Base-by-base conservation (phyloP, 2,113 vertebrate species). In the Dicaeum eximium region DNA sequence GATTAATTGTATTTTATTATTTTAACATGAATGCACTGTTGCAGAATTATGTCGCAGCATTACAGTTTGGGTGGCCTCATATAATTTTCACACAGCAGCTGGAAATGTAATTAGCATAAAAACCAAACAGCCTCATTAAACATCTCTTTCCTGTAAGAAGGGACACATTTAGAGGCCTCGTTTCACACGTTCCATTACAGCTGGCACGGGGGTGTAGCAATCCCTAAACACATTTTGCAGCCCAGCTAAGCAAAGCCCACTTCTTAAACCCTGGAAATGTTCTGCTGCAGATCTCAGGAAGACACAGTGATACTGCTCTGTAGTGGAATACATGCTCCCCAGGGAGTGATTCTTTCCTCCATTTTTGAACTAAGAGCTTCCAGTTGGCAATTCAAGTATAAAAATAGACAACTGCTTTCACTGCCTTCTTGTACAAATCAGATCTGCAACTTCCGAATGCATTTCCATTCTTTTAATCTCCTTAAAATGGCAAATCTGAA, bases 91-190 rank as follows among this genome's bases (percentile, higher is more conserved):
- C 18, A 89, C 15, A 96, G 95, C 86, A 97, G 92, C 93, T 97
- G 95, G 93, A 97, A 97, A 91, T 89, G 73, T 75, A 95, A 97
- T 96, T 95, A 96, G 90, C 92, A 86, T 60, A 90, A 96, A 96
- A 79, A 9, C 66, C 67, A 91, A 96, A 93, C 42, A 44, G 81
- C 31, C 40, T 85, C 79, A 88, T 92, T 93, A 94, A 95, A 82
- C 85, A 92, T 84, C 47, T 70, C 73, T 58, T 93, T 96, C 61
- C 40, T 81, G 57, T 88, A 83, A 51, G 70, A 78, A n/a, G 48
- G 71, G 81, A 92, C 62, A 79, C 37, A 35, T 80, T 94, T 74
- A 94, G 91, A 56, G 69, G 80, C 75, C 42, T 61, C 7, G 5
- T 66, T 79, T 91, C 51, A 66, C 91, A 88, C 1, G 3, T 74